phyloP scores from a whole-genome alignment of 2,797 vertebrate genomes.

The Brotula barbata region DNA sequence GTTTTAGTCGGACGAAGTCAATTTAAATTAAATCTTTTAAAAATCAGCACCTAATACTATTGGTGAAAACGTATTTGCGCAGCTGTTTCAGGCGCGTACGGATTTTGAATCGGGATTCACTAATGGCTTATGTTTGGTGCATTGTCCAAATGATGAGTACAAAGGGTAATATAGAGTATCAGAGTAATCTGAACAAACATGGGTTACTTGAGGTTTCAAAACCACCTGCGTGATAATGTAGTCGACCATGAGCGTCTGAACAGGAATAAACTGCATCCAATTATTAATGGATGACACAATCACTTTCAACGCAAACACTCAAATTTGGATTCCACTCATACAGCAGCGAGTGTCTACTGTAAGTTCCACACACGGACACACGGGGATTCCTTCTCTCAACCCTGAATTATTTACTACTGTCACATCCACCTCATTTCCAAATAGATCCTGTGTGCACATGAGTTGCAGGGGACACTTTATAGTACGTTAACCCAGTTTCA shows the following conservation, averaged over 20 bases:
- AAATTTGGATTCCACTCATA: slow-evolving; percentile 47
- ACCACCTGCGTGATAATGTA: background rate
- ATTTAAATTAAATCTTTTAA: too few species aligned
- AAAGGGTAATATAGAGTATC: too few species aligned
- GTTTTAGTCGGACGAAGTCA: too few species aligned
- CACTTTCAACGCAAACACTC: slow-evolving; percentile 17
- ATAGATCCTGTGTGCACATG: slow-evolving; percentile 42
- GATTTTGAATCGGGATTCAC: too few species aligned
- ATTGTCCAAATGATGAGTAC: too few species aligned
- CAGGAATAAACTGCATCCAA: slow-evolving; percentile 32
- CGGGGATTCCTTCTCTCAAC: slow-evolving; percentile 16
- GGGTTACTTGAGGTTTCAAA: too few species aligned
- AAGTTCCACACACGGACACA: slow-evolving; percentile 28
- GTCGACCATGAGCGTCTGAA: background rate
- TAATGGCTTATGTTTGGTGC: too few species aligned
- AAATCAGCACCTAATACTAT: too few species aligned
- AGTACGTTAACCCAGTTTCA: slow-evolving; percentile 63
- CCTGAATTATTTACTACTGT: slow-evolving; percentile 30
- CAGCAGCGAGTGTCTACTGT: slow-evolving; percentile 27
- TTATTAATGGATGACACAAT: slow-evolving; percentile 20
- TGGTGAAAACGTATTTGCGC: too few species aligned
- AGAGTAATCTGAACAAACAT: too few species aligned
- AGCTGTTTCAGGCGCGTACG: too few species aligned
- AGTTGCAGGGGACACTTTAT: slow-evolving; percentile 50
- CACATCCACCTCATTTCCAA: slow-evolving; percentile 41